Evolutionary conservation across 2,797 vertebrate genomes (phyloP).

Genomic region (Mus spretus): DNA sequence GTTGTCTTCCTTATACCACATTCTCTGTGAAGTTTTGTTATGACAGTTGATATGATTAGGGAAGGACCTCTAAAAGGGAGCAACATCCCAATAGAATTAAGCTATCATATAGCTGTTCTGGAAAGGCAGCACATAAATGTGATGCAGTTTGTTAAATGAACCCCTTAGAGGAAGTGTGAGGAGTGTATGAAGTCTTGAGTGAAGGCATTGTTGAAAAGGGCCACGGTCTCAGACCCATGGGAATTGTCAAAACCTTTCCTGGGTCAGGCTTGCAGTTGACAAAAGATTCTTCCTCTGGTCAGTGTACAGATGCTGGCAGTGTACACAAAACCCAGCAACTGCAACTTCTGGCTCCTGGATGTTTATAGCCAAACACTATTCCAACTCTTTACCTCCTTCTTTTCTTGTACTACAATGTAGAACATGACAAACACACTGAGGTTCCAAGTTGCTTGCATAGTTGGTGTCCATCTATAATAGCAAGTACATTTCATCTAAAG

Average conservation of each 20-base stretch:
- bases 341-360: background rate
- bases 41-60: background rate
- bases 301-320: background rate
- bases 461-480: background rate
- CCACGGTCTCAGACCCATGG: background rate
- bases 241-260: background rate
- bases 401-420: background rate
- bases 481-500: background rate
- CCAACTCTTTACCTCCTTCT: background rate
- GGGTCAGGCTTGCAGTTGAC: background rate
- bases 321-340: background rate
- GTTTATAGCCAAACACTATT: background rate
- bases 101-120: background rate
- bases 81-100: background rate
- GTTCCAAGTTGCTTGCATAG: background rate
- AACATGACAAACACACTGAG: background rate
- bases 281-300: background rate
- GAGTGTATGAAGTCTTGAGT: background rate
- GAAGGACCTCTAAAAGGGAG: background rate
- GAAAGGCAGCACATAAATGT: background rate
- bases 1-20: background rate
- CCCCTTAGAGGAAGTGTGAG: background rate
- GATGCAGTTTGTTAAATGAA: background rate
- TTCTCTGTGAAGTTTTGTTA: background rate
- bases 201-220: background rate